phyloP scores from a whole-genome alignment of 1,140 invertebrate species.

The Leptinotarsa undecemlineata region DNA sequence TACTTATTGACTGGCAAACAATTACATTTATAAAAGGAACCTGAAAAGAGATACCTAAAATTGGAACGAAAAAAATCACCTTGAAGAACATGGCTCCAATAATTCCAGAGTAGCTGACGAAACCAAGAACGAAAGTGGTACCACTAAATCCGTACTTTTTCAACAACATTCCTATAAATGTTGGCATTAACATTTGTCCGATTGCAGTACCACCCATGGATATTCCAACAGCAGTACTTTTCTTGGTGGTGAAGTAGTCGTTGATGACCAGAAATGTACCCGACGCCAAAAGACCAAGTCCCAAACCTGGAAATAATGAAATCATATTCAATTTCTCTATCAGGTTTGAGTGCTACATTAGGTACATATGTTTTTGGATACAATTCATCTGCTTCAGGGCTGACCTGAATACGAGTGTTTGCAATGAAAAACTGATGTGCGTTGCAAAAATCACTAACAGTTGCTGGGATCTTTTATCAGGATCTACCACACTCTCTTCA shows the following conservation, averaged over 20 bases:
- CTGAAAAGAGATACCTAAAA: background rate
- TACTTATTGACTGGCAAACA: too few relatives aligned
- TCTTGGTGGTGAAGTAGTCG: constrained; percentile 69
- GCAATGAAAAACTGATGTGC: too few relatives aligned
- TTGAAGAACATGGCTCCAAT: constrained; percentile 49
- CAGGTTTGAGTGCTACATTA: too few relatives aligned
- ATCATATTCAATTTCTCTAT: too few relatives aligned
- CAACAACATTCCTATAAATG: constrained; percentile 65
- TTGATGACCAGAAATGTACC: constrained; percentile 73
- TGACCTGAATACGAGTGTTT: too few relatives aligned
- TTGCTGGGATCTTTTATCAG: too few relatives aligned
- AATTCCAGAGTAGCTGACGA: constrained; percentile 64
- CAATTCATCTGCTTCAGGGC: too few relatives aligned
- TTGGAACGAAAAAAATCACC: constrained; percentile 33
- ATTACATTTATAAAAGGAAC: too few relatives aligned
- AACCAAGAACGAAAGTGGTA: constrained; percentile 64
- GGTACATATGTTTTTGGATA: too few relatives aligned
- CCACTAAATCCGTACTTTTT: constrained; percentile 61
- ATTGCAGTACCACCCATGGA: constrained; percentile 72
- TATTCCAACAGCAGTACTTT: constrained; percentile 69
- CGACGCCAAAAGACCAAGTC: constrained; percentile 67
- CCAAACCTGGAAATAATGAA: constrained; percentile 61
- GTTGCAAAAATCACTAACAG: too few relatives aligned
- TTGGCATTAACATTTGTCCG: constrained; percentile 75
- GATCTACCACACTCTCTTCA: too few relatives aligned